Evolutionary conservation across 2,797 vertebrate genomes (phyloP).

Genomic region (Urosaurus nigricauda): DNA sequence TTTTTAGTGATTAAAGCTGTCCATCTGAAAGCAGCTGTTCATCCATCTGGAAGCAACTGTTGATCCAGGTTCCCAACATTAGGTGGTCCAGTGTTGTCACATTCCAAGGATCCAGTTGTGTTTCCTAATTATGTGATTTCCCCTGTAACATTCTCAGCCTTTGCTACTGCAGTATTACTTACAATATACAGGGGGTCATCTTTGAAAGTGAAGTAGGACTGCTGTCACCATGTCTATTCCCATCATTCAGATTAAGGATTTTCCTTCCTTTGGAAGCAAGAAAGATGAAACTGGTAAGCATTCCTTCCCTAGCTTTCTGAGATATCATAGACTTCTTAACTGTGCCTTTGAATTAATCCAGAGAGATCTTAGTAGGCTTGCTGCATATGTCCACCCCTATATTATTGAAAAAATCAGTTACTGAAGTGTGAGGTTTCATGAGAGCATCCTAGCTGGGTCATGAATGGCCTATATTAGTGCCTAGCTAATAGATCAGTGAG

Average conservation of each 20-base stretch:
- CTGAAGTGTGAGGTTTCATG: too few species aligned
- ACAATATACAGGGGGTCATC: background rate
- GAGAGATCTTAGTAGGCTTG: too few species aligned
- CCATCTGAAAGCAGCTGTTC: background rate
- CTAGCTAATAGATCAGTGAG: too few species aligned
- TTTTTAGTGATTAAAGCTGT: background rate
- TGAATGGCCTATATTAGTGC: too few species aligned
- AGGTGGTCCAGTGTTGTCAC: background rate
- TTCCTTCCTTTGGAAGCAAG: background rate
- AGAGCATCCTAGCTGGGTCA: too few species aligned
- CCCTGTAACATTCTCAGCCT: background rate
- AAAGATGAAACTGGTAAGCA: too few species aligned
- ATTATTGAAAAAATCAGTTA: too few species aligned
- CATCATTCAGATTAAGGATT: background rate
- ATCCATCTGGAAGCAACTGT: background rate
- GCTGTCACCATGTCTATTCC: background rate
- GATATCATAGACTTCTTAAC: too few species aligned
- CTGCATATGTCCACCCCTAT: too few species aligned
- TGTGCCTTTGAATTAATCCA: too few species aligned
- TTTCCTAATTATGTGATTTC: background rate
- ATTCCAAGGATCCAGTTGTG: background rate
- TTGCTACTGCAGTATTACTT: background rate
- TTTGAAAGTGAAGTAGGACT: background rate
- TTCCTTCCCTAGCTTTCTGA: too few species aligned
- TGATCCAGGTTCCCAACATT: background rate